Evolutionary conservation across 2,113 vertebrate genomes (phyloP).

Genomic region (Charadrius vociferus): DNA sequence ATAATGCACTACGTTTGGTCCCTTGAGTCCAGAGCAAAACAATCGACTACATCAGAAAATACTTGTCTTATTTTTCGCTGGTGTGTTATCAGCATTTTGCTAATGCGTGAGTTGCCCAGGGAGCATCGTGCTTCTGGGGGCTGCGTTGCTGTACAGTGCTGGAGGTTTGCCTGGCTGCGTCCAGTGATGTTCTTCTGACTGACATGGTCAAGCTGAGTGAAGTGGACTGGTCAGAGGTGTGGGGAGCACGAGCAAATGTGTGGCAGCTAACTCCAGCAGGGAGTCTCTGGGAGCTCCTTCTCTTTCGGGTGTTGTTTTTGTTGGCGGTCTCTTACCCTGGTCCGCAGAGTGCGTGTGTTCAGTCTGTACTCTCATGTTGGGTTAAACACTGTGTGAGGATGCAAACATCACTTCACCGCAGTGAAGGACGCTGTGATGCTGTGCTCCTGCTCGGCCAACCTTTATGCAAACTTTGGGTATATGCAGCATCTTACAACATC

Average conservation of each 20-base stretch:
- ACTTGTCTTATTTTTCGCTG: background rate
- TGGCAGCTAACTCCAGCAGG: background rate
- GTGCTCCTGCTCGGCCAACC: background rate
- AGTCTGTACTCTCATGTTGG: background rate
- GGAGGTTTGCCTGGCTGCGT: background rate
- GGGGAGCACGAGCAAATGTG: background rate
- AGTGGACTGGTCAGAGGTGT: background rate
- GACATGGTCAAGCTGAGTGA: background rate
- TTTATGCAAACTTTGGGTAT: background rate
- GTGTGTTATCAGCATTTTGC: background rate
- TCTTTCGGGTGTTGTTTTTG: background rate
- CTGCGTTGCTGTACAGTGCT: fast-evolving
- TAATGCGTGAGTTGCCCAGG: background rate
- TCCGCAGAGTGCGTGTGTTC: background rate
- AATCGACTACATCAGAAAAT: background rate
- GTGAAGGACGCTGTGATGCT: fast-evolving
- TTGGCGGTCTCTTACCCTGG: background rate
- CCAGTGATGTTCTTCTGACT: background rate
- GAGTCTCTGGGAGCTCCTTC: background rate
- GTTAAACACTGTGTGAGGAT: background rate
- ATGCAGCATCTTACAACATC: background rate
- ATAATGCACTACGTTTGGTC: background rate
- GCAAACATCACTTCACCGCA: background rate
- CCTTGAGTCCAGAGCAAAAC: background rate
- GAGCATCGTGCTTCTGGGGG: fast-evolving